Evolutionary conservation across 2,888 invertebrate genomes (phyloP), one percentile per base, ranked within the genome.

Genomic region (Arge pagana): DNA sequence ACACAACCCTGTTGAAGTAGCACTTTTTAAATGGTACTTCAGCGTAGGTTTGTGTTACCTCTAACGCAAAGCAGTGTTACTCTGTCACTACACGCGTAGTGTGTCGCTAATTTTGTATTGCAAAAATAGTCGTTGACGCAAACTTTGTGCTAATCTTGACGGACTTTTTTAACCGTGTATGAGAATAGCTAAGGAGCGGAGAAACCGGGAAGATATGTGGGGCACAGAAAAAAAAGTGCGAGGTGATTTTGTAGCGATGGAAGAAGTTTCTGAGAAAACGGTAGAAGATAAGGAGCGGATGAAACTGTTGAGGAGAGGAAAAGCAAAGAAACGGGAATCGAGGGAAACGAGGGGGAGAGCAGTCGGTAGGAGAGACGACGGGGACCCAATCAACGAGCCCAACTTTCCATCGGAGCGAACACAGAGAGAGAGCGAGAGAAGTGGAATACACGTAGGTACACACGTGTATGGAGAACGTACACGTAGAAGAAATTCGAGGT

Each of bases 321-420:
- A 48, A 48, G 55, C 43, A 37, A 52, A 54, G 43, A 52, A 43
- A 35, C 58, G 55, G 57, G 58, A 54, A 55, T 58, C 39, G 49
- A 39, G 51, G 54, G 42, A 43, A 53, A 50, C 16, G 53, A 48
- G 54, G 48, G 24, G 33, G 35, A 43, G 23, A 40, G 50, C 19
- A n/a, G 41, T 26, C 23, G 30, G 52, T 26, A 11, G 3, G 33
- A 41, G 19, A 33, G 26, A 43, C 51, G 21, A 21, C 18, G 23
- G 23, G 26, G 23, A 41, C 30, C 36, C 42, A 75, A 73, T 74
- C 73, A 72, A 41, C 51, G 71, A 71, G 70, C 68, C 63, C 66
- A 67, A 70, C 71, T 74, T 75, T 73, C 73, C 72, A 66, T 65
- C 67, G 69, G 69, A 71, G 68, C 70, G 62, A 61, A 63, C 30